A percentile compares a stretch with the other conserved stretches of the same genome.
These are phyloP conservation scores for Rotaria macrura DNA, from an alignment of 2,888 invertebrate genomes.

Conservation along the genomic window DNA sequence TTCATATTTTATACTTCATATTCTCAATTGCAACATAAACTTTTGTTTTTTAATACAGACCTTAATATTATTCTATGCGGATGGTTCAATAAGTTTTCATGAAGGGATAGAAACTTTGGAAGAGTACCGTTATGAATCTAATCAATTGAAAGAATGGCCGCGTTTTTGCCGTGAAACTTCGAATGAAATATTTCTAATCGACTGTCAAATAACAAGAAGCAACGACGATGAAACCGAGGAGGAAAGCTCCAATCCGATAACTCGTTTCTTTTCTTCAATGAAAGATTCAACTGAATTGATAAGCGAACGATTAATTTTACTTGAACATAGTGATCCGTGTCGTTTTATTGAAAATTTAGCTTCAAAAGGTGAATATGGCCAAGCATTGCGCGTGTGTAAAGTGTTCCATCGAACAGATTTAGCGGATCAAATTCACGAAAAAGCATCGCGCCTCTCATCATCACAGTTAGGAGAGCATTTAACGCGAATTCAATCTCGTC, in stretches of 20 bases:
- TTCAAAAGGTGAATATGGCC: not conserved
- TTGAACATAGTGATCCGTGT: not conserved
- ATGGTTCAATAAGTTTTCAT: slow-evolving; percentile 21
- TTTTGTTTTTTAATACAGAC: not conserved
- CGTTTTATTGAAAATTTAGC: not conserved
- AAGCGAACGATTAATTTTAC: not conserved
- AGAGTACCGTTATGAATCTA: not conserved
- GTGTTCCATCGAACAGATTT: not conserved
- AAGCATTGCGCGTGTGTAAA: not conserved
- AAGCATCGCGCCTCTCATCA: not conserved
- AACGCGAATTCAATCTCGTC: not conserved
- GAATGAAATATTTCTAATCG: not conserved
- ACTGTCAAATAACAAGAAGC: not conserved
- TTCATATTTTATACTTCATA: too few species aligned
- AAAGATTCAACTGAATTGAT: not conserved
- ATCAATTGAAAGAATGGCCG: not conserved
- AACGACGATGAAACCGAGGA: not conserved
- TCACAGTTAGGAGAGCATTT: not conserved
- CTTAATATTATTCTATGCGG: not conserved
- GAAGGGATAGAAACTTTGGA: not conserved
- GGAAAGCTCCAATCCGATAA: not conserved
- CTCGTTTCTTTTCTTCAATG: not conserved
- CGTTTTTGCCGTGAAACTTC: not conserved
- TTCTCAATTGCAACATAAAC: too few species aligned
- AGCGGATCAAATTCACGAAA: not conserved